A percentile compares a stretch with the other conserved stretches of the same genome.
Evolutionary conservation across 2,113 vertebrate species (phyloP).

Genomic region (Strix aluco): DNA sequence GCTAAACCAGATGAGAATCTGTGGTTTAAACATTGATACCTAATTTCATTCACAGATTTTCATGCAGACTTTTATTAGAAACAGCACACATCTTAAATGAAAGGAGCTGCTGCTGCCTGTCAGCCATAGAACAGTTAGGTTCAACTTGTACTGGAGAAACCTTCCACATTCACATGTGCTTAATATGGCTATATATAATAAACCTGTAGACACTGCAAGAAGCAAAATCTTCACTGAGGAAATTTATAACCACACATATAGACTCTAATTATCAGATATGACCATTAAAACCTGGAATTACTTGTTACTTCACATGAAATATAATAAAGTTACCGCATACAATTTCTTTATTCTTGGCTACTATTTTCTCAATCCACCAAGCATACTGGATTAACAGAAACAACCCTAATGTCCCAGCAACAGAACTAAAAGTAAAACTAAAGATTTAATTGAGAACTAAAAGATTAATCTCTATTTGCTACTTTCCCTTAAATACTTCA

Average conservation of each 20-base stretch:
- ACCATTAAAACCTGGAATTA: not conserved
- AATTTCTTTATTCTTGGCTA: not conserved
- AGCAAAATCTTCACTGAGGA: not conserved
- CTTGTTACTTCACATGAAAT: not conserved
- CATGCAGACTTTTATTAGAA: constrained; percentile 5
- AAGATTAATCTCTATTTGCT: not conserved
- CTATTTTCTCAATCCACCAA: not conserved
- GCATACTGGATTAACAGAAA: not conserved
- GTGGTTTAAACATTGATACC: not conserved
- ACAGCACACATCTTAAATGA: not conserved
- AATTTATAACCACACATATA: not conserved
- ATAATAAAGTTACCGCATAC: not conserved
- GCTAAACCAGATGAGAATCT: constrained; percentile 10
- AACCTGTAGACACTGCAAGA: not conserved
- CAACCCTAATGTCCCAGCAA: not conserved
- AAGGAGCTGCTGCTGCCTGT: not conserved
- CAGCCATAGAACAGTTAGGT: not conserved
- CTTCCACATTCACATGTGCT: not conserved
- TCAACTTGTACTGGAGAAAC: not conserved
- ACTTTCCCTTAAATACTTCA: not conserved
- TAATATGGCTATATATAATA: not conserved
- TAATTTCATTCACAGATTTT: constrained; percentile 43
- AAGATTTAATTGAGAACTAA: not conserved
- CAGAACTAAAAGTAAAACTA: not conserved
- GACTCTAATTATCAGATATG: not conserved